Conservation (phyloP, 2,888 invertebrate species). For the Octonoba sinensis region DNA sequence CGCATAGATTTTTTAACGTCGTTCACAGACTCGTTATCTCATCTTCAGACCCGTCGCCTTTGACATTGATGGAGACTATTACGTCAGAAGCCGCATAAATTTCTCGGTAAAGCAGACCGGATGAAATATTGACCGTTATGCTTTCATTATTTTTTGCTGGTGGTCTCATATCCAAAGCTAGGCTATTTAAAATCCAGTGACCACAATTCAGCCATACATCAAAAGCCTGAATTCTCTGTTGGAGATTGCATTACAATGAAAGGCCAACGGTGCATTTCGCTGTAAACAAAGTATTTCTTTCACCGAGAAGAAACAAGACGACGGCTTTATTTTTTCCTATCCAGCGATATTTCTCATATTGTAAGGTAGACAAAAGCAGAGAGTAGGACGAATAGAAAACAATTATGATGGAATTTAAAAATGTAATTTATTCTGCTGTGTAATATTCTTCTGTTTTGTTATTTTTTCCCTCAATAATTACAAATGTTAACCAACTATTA, state of each 20-base stretch:
- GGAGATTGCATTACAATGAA: slow-evolving; percentile 35
- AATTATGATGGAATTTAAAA: no score
- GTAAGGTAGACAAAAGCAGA: no score
- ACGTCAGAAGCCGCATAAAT: slow-evolving; percentile 46
- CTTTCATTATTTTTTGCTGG: background rate
- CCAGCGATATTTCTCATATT: no score
- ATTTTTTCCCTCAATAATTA: no score
- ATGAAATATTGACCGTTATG: slow-evolving; percentile 4
- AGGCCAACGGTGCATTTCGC: background rate
- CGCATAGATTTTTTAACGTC: slow-evolving; percentile 47
- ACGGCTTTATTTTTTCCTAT: no score
- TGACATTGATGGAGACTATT: slow-evolving; percentile 60
- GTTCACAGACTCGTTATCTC: slow-evolving; percentile 46
- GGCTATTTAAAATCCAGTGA: slow-evolving; percentile 27
- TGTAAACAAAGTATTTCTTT: slow-evolving; percentile 7
- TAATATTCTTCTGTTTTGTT: no score
- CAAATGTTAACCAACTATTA: no score
- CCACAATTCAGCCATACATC: slow-evolving; percentile 23
- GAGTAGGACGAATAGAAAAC: no score
- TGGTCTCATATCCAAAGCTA: slow-evolving; percentile 11
- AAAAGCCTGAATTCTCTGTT: background rate
- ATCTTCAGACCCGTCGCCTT: slow-evolving; percentile 25
- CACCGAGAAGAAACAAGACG: no score
- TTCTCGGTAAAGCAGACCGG: background rate
- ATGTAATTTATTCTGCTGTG: no score